A percentile compares a stretch with the other conserved stretches of the same genome.
Conservation (phyloP, 2,113 vertebrate genomes). For the Heterotis niloticus region DNA sequence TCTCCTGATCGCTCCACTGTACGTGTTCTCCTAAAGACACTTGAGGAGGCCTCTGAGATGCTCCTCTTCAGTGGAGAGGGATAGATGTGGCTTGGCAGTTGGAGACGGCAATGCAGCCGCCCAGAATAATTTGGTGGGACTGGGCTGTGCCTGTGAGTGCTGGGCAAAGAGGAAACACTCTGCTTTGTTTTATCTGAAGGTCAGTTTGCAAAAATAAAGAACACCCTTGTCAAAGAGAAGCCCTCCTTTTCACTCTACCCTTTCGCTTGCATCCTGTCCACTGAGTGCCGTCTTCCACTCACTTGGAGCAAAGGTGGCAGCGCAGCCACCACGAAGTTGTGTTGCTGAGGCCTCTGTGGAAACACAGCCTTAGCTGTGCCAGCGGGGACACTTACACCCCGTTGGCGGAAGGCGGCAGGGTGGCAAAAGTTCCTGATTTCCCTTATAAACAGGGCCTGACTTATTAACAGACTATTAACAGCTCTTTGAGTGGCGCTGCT, state of each 20-base stretch:
- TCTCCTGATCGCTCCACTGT: background rate
- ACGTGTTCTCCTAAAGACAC: conserved; percentile 4
- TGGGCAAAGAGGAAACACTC: background rate
- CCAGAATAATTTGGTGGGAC: conserved; percentile 11
- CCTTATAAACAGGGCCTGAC: no score
- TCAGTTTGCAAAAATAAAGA: conserved; percentile 6
- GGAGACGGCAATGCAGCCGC: background rate
- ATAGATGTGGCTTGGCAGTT: background rate
- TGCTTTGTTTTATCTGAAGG: conserved; percentile 1
- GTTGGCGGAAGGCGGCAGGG: background rate
- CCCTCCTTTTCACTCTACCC: background rate
- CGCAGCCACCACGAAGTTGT: background rate
- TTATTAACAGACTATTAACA: no score
- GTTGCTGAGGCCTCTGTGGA: background rate
- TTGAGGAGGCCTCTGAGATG: conserved; percentile 17
- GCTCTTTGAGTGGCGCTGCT: no score
- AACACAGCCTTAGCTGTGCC: no score
- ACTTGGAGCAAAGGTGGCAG: background rate
- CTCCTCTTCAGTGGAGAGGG: conserved; percentile 12
- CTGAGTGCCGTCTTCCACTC: background rate
- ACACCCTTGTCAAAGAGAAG: background rate
- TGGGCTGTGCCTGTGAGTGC: background rate
- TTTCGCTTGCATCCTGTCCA: background rate
- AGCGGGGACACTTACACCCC: background rate
- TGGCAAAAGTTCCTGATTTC: no score